Conservation (phyloP, 2,113 vertebrate species). For the Egretta garzetta region DNA sequence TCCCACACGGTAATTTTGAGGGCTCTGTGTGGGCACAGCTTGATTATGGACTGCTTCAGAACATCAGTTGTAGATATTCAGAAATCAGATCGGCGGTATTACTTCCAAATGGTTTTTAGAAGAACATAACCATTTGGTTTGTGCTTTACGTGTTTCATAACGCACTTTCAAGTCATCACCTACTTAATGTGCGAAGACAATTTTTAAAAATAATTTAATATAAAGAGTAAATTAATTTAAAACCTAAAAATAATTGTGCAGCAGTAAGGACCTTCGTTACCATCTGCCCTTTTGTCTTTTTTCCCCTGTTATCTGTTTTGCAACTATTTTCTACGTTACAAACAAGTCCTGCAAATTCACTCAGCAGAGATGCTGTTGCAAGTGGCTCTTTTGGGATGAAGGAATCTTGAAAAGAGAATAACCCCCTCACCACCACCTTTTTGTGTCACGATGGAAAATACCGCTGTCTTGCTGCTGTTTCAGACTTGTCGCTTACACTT, state of each 20-base stretch:
- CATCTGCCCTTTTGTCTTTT: background rate
- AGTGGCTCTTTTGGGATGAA: background rate
- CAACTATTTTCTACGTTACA: background rate
- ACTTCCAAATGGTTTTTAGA: background rate
- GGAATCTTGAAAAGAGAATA: background rate
- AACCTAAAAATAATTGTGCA: conserved; percentile 44
- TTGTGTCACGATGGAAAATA: background rate
- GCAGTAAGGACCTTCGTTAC: background rate
- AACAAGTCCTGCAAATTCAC: background rate
- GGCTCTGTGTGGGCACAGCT: conserved; percentile 45
- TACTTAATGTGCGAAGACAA: conserved; percentile 17
- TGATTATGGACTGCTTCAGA: background rate
- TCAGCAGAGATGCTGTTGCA: background rate
- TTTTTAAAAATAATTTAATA: conserved; percentile 13
- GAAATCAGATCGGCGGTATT: background rate
- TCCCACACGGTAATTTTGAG: background rate
- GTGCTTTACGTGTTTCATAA: background rate
- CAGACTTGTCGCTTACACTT: background rate
- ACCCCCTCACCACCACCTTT: background rate
- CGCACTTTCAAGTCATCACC: background rate
- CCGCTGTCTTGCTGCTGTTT: background rate
- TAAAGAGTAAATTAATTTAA: conserved; percentile 39
- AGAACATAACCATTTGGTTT: conserved; percentile 30
- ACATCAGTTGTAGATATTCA: background rate
- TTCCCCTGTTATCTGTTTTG: background rate